Conservation (phyloP, 2,113 vertebrate species). For the Coregonus clupeaformis region DNA sequence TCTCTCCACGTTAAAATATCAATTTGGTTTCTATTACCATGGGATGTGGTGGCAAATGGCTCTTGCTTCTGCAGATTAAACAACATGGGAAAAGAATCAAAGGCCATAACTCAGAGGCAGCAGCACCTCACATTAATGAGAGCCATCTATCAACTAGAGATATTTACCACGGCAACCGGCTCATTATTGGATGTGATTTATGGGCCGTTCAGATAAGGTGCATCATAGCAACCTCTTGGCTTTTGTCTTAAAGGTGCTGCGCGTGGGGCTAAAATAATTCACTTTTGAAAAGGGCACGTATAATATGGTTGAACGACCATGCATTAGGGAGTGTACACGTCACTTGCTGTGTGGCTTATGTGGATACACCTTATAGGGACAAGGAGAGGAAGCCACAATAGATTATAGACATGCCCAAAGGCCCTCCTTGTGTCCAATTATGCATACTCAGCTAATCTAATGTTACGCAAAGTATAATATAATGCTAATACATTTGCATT, state of each 20-base stretch:
- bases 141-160: slow-evolving; percentile 39
- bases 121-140: slow-evolving; percentile 46
- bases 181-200: slow-evolving; percentile 2
- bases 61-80: slow-evolving; percentile 54
- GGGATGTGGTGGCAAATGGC: slow-evolving; percentile 38
- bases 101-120: slow-evolving; percentile 47
- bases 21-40: slow-evolving; percentile 48
- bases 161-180: slow-evolving; percentile 30
- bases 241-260: neutral
- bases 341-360: too few species aligned
- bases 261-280: too few species aligned
- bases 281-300: too few species aligned
- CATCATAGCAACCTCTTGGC: neutral
- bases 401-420: too few species aligned
- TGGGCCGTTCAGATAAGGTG: neutral
- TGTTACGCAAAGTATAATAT: too few species aligned
- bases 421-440: too few species aligned
- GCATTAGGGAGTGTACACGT: too few species aligned
- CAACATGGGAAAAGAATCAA: slow-evolving; percentile 44
- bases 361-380: too few species aligned
- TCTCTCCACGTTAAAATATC: slow-evolving; percentile 9
- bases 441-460: too few species aligned
- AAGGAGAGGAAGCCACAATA: too few species aligned
- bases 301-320: too few species aligned
- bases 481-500: too few species aligned